These are phyloP conservation scores for Neoniphon sammara DNA, from an alignment of 2,797 vertebrate genomes.

Conservation along the genomic window DNA sequence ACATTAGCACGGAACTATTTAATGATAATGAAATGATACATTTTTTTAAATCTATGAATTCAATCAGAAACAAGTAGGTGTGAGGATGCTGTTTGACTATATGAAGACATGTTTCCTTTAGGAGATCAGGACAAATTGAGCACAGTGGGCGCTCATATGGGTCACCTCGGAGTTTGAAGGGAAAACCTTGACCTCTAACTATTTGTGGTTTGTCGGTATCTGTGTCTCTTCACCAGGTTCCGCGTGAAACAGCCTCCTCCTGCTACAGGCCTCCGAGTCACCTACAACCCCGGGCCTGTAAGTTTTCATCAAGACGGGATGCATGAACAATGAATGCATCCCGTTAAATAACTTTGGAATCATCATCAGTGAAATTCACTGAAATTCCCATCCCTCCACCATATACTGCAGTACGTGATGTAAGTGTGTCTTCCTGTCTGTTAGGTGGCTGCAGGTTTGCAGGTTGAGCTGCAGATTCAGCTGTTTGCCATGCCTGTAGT, in stretches of 20 bases:
- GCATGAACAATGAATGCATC: not conserved
- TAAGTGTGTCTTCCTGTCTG: slow-evolving; percentile 13
- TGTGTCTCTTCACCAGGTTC: slow-evolving; percentile 81
- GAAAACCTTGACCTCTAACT: slow-evolving; percentile 43
- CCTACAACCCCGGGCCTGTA: slow-evolving; percentile 88
- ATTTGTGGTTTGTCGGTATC: slow-evolving; percentile 41
- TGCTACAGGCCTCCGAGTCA: slow-evolving; percentile 85
- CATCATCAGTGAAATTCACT: too few species aligned
- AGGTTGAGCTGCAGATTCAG: slow-evolving; percentile 84
- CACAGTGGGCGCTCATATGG: slow-evolving; percentile 36
- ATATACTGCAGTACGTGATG: too few species aligned
- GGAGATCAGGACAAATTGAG: not conserved
- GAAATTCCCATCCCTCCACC: too few species aligned
- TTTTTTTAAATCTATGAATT: not conserved
- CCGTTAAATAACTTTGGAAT: too few species aligned
- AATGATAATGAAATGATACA: not conserved
- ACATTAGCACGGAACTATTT: not conserved
- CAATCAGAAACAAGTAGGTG: not conserved
- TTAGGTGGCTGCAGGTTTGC: slow-evolving; percentile 91
- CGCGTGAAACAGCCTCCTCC: slow-evolving; percentile 88
- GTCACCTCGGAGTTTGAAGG: slow-evolving; percentile 46
- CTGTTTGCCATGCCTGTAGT: slow-evolving; percentile 81
- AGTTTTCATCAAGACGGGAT: slow-evolving; percentile 60
- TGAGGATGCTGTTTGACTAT: not conserved
- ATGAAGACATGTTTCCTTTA: not conserved